Evolutionary conservation across 2,113 vertebrate species (phyloP).

Genomic region (Ancistrus triradiatus): DNA sequence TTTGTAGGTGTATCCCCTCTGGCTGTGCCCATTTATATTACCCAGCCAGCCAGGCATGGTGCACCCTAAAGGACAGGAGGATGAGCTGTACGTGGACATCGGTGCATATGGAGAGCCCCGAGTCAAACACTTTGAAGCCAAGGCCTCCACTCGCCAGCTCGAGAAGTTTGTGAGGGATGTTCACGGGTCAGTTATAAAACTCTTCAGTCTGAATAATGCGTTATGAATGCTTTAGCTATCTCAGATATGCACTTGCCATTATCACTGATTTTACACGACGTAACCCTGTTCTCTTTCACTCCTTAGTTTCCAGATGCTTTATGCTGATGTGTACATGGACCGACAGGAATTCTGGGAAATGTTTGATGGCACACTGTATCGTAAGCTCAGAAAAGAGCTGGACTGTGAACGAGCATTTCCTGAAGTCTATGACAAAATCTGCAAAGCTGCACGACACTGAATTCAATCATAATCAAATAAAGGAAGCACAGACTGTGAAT

Average conservation of each 20-base stretch:
- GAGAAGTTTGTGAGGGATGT: conserved; percentile 92
- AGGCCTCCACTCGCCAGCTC: conserved; percentile 82
- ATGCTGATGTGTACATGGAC: conserved; percentile 96
- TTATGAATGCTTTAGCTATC: not conserved
- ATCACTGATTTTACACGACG: not conserved
- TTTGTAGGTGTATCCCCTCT: conserved; percentile 91
- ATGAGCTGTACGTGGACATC: conserved; percentile 90
- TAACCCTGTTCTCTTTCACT: not conserved
- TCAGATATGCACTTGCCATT: not conserved
- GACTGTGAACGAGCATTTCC: conserved; percentile 89
- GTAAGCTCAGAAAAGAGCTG: conserved; percentile 82
- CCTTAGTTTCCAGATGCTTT: conserved; percentile 95
- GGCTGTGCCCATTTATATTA: conserved; percentile 91
- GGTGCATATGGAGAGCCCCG: conserved; percentile 91
- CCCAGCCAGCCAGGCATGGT: conserved; percentile 89
- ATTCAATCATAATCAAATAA: not conserved
- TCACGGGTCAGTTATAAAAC: conserved; percentile 78
- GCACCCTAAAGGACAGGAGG: conserved; percentile 85
- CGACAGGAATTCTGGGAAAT: conserved; percentile 97
- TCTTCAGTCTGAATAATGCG: not conserved
- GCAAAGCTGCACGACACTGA: conserved; percentile 94
- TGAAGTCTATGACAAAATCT: conserved; percentile 97
- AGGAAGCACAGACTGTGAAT: not conserved
- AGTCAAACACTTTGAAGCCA: conserved; percentile 90
- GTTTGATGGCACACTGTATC: conserved; percentile 91